Base-by-base conservation (phyloP, 1,140 invertebrate genomes). In the Ostrea edulis region DNA sequence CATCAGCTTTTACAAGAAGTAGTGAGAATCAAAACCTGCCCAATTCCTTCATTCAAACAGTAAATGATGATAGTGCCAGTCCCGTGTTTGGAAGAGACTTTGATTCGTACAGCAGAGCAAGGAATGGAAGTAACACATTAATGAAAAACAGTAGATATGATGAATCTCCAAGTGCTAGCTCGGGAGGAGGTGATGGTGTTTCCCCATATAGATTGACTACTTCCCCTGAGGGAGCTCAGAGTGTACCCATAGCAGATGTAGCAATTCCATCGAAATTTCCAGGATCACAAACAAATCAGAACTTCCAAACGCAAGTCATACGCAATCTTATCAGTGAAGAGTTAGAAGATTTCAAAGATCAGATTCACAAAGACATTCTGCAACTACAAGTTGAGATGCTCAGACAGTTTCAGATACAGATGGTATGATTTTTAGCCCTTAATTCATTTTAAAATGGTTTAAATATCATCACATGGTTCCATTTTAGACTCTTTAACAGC, bases 311-410 rank as follows among this genome's bases (percentile, higher is more conserved):
- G 58, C 88, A 89, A 81, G 65, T 89, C 68, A 53, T 89, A 81
- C 85, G 88, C 52, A 89, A 89, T 87, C 65, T 89, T 44, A 87
- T 89, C 35, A 58, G 82, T 81, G 88, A 89, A 25, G 85, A 82
- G 4, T 29, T 89, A 25, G 88, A 86, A 58, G 88, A 89, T 44
- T 89, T 87, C 55, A 77, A 85, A n/a, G 88, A 89, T 51, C 82
- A 85, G 54, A 85, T 89, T 84, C 88, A 89, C 29, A 58, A 54
- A 4, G 85, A 89, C 12, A 84, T 86, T 52, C 53, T 83, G n/a
- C 86, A 86, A 81, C 68, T 89, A 35, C 88, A 89, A 51, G 81
- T 89, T 8, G 88, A 89, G 71, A 89, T 89, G 88, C 82, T 89
- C 12, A 68, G 88, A 29, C 88, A 89, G 52, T 89, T 89, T 58